Base-by-base conservation (phyloP, 2,113 vertebrate species). In the Castor canadensis region DNA sequence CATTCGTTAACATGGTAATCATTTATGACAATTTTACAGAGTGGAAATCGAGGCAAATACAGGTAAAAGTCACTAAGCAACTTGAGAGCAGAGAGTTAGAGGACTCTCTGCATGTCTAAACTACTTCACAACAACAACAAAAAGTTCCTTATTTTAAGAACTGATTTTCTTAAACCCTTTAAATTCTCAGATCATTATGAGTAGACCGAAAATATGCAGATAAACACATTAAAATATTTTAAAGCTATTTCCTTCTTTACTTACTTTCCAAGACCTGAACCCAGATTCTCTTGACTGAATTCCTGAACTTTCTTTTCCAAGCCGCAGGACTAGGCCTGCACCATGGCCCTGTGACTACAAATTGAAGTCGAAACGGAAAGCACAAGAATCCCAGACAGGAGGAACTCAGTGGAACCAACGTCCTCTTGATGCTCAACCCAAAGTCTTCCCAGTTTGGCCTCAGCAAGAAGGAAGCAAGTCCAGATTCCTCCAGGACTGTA, bases 121-220 rank as follows among this genome's bases (percentile, higher is more conserved):
- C 81, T 38, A 16, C 45, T 82, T 88, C 94, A 93, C 52, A 35
- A 88, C 54, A 17, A 85, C 93, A 90, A 77, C 81, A 94, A 30
- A 71, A 95, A n/a, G n/a, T 86, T 96, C 66, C 86, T 95, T 95
- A 88, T 84, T 95, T 97, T 95, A 80, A 95, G 77, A 89, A 96
- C 86, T 66, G 93, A 97, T 96, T 96, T 95, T 91, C 91, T 96
- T 81, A 96, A 97, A 96, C 91, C 93, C 79, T 94, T 94, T 96
- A 96, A 93, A 95, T 94, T 96, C 94, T 95, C 95, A 95, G 90
- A 97, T 94, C 81, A 95, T 97, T 95, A 97, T 81, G 96, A 79
- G 87, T 94, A 96, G 94, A 96, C 92, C 45, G 71, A 97, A 96
- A 95, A 93, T 96, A 97, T 82, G 93, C 85, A 97, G 88, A 95